Evolutionary conservation across 2,797 vertebrate genomes (phyloP), one percentile per base, ranked within the genome.

Genomic region (Psittacula echo): DNA sequence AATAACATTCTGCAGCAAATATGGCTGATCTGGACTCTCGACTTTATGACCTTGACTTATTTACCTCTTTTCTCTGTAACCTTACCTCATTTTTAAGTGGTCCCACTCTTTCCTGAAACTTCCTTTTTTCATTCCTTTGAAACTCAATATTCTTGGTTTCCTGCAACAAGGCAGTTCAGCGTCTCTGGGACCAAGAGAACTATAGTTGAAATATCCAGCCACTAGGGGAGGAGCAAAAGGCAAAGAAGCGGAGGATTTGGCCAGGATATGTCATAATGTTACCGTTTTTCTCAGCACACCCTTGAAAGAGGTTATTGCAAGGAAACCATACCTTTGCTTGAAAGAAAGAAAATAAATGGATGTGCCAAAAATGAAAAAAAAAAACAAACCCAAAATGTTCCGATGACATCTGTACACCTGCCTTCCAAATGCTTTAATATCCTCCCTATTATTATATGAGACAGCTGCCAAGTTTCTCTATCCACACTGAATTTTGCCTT

Each of bases 401-500:
- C 94, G 94, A 89, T 75, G 7, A 19, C 27, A 58, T 56, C 34
- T 70, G 41, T 78, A 60, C 41, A 37, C 30, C 34, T 54, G 15
- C 83, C 58, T 87, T 81, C 37, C 64, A 74, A 89, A 90, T 14
- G 26, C 48, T 81, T 94, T 92, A 76, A 94, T 89, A 22, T 19
- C 9, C 18, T 85, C 27, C 91, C 26, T 85, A 32, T 94, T 94
- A 88, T 92, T 92, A 67, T 62, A 44, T 47, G 22, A 92, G 75
- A 94, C 58, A 84, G 41, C 45, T 96, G 27, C 44, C 5, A 61
- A 83, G 29, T 54, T 87, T 94, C 70, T 75, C 72, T 81, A 88
- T 67, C 66, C 72, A 91, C 70, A 82, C 20, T 56, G 94, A 96
- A 78, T 86, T 94, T 97, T 21, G 3, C 37, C 82, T 75, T 78